These are phyloP conservation scores for Synergus gifuensis DNA, from an alignment of 2,888 invertebrate genomes.

Conservation along the genomic window DNA sequence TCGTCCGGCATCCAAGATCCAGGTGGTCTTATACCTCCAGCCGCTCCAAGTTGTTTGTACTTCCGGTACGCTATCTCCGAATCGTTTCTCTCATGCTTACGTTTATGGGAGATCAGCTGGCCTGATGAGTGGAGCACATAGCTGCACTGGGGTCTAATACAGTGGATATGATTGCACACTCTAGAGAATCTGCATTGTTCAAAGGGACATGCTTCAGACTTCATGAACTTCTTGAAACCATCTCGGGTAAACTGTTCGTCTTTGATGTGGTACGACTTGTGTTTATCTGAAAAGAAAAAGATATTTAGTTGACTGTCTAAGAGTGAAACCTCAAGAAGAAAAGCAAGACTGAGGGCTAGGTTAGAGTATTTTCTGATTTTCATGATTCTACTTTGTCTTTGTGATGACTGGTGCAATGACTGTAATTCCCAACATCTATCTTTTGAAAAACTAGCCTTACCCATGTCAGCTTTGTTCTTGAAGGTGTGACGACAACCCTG, in stretches of 20 bases:
- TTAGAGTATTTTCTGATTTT: constrained; percentile 37
- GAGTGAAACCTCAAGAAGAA: constrained; percentile 31
- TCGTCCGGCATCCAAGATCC: constrained; percentile 73
- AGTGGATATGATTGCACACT: constrained; percentile 98
- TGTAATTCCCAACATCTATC: constrained; percentile 26
- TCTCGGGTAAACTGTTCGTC: constrained; percentile 97
- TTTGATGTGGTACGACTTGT: constrained; percentile 98
- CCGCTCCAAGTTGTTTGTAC: constrained; percentile 72
- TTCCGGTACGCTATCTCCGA: constrained; percentile 91
- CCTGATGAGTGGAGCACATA: constrained; percentile 98
- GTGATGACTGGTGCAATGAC: not conserved
- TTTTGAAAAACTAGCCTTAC: constrained; percentile 80
- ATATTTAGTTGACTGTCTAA: constrained; percentile 26
- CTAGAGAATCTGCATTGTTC: constrained; percentile 95
- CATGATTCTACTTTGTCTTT: constrained; percentile 28
- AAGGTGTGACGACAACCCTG: constrained; percentile 96
- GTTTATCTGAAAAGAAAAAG: constrained; percentile 88
- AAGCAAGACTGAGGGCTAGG: constrained; percentile 41
- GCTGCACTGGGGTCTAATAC: constrained; percentile 95
- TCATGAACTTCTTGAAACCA: constrained; percentile 99
- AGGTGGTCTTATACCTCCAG: constrained; percentile 75
- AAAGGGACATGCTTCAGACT: constrained; percentile 96
- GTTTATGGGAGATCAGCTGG: constrained; percentile 97
- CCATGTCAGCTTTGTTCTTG: constrained; percentile 99
- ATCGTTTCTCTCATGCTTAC: constrained; percentile 97